Evolutionary conservation across 1,140 invertebrate genomes (phyloP).

Genomic region (Oryzaephilus surinamensis): DNA sequence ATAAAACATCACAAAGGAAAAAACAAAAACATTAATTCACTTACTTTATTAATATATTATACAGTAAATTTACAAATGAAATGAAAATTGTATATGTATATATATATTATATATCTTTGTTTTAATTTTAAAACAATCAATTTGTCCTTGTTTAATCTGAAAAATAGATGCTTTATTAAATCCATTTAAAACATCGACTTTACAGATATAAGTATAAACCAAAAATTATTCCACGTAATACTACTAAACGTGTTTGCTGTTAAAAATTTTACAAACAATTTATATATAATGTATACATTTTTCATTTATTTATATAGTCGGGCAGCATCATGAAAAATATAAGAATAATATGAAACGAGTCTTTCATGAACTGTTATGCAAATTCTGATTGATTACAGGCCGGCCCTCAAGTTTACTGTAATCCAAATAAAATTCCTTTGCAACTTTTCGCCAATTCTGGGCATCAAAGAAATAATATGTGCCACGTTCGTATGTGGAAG

Average conservation of each 20-base stretch:
- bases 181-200: constrained; percentile 20
- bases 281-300: constrained; percentile 34
- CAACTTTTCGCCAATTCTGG: constrained; percentile 89
- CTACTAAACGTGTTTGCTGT: constrained; percentile 1
- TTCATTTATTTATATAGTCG: constrained; percentile 37
- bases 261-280: constrained; percentile 5
- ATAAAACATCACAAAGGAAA: too few relatives aligned
- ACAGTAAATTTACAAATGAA: constrained; percentile 38
- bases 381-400: constrained; percentile 42
- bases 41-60: constrained; percentile 35
- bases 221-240: constrained; percentile 14
- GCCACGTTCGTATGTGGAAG: constrained; percentile 88
- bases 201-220: too few relatives aligned
- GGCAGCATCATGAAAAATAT: constrained; percentile 20
- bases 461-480: constrained; percentile 99
- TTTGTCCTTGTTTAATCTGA: constrained; percentile 30
- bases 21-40: too few relatives aligned
- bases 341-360: too few relatives aligned
- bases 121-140: constrained; percentile 10
- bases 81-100: constrained; percentile 36
- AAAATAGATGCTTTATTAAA: constrained; percentile 21
- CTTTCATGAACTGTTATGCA: constrained; percentile 22
- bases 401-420: constrained; percentile 94
- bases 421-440: constrained; percentile 94
- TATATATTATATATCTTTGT: constrained; percentile 23